Evolutionary conservation across 2,797 vertebrate genomes (phyloP).

Genomic region (Knipowitschia caucasica): DNA sequence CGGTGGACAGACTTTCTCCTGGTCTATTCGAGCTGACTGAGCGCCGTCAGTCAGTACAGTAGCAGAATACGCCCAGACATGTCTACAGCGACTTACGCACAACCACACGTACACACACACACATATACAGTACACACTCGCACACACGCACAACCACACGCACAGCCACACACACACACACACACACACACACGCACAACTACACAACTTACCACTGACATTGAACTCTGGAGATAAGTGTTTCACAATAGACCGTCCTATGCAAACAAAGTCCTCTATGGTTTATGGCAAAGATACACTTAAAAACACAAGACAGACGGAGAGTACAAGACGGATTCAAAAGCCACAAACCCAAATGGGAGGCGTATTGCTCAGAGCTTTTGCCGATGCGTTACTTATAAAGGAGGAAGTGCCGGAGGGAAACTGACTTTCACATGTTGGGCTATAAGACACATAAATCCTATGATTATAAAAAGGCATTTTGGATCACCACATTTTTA

Average conservation of each 20-base stretch:
- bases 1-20: neutral
- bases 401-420: slow-evolving; percentile 6
- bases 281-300: slow-evolving; percentile 31
- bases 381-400: too few relatives aligned
- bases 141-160: neutral
- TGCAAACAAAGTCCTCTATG: neutral
- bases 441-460: neutral
- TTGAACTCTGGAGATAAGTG: neutral
- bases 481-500: neutral
- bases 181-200: slow-evolving; percentile 2
- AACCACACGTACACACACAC: too few relatives aligned
- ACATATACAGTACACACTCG: slow-evolving; percentile 11
- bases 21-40: neutral
- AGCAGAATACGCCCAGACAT: slow-evolving; percentile 59
- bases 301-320: too few relatives aligned
- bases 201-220: slow-evolving; percentile 4
- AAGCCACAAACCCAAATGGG: neutral
- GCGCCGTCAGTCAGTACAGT: slow-evolving; percentile 2
- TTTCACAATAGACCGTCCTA: slow-evolving; percentile 1
- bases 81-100: slow-evolving; percentile 24
- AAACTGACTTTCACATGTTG: neutral
- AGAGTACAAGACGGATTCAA: slow-evolving; percentile 2
- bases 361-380: too few relatives aligned
- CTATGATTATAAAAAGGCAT: neutral
- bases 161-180: slow-evolving; percentile 10